Conservation (phyloP, 2,113 vertebrate species). For the Protomyctophum bolini region DNA sequence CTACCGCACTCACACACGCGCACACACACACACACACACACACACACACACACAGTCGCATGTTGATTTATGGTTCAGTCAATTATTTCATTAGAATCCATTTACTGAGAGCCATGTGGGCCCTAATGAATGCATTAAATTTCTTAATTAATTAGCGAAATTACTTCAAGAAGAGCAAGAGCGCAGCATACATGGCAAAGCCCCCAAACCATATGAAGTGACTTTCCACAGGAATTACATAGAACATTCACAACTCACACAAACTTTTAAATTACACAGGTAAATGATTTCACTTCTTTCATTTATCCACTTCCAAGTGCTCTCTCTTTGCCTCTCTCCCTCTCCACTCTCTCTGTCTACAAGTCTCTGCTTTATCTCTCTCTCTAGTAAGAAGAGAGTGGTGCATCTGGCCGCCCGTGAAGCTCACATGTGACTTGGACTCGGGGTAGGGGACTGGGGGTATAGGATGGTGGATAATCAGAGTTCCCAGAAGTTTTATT, state of each 20-base stretch:
- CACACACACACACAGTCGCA: constrained; percentile 36
- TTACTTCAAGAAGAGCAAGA: background rate
- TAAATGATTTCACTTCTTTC: background rate
- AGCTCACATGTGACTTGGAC: constrained; percentile 36
- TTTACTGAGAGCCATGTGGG: background rate
- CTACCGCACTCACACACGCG: too few species aligned
- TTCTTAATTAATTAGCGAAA: background rate
- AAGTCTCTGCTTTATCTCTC: background rate
- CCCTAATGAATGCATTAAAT: background rate
- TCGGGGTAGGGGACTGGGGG: background rate
- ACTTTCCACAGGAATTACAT: background rate
- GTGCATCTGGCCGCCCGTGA: background rate
- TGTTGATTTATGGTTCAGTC: constrained; percentile 12
- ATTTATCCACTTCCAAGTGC: background rate
- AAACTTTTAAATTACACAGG: too few species aligned
- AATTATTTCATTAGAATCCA: background rate
- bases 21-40: constrained; percentile 23
- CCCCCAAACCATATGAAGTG: background rate
- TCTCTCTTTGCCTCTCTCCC: background rate
- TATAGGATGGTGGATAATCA: constrained; percentile 27
- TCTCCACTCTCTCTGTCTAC: constrained; percentile 1
- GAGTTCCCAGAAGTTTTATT: background rate
- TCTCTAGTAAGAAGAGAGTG: too few species aligned
- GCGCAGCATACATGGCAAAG: too few species aligned
- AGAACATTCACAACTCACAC: background rate